Conservation (phyloP, 2,888 invertebrate species). For the Agonum fuliginosum region DNA sequence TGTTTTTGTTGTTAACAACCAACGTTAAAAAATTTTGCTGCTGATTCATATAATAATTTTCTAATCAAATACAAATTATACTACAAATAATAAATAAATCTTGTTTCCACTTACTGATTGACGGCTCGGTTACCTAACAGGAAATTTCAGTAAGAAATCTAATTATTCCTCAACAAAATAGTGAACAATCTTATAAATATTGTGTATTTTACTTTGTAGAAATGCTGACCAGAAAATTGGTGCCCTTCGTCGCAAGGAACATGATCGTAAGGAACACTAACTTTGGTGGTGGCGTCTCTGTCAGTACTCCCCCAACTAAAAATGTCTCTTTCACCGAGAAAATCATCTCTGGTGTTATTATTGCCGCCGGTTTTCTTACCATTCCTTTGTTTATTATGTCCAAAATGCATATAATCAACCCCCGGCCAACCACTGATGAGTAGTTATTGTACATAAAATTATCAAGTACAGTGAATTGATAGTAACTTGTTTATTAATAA, state of each 20-base stretch:
- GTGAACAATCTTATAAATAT: slow-evolving; percentile 11
- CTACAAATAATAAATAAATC: too few relatives aligned
- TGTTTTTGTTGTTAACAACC: too few relatives aligned
- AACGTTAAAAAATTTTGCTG: too few relatives aligned
- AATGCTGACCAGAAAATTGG: slow-evolving; percentile 33
- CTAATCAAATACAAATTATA: too few relatives aligned
- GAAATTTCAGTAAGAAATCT: slow-evolving; percentile 1
- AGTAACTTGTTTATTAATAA: neutral
- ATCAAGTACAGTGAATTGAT: slow-evolving; percentile 1
- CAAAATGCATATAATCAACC: slow-evolving; percentile 69
- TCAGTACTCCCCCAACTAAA: slow-evolving; percentile 69
- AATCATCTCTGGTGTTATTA: slow-evolving; percentile 66
- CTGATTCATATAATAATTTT: too few relatives aligned
- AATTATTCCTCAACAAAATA: neutral
- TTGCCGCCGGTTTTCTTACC: slow-evolving; percentile 65
- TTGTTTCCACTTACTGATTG: too few relatives aligned
- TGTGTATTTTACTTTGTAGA: neutral
- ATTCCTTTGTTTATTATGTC: slow-evolving; percentile 69
- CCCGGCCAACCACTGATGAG: slow-evolving; percentile 8
- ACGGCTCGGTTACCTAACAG: slow-evolving; percentile 42
- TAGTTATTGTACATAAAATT: slow-evolving; percentile 46
- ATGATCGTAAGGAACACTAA: slow-evolving; percentile 27
- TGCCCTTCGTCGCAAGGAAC: slow-evolving; percentile 25
- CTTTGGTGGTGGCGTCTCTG: slow-evolving; percentile 57
- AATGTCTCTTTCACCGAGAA: slow-evolving; percentile 68